Evolutionary conservation across 2,797 vertebrate genomes (phyloP).

Genomic region (Oryzias dopingdopingensis): DNA sequence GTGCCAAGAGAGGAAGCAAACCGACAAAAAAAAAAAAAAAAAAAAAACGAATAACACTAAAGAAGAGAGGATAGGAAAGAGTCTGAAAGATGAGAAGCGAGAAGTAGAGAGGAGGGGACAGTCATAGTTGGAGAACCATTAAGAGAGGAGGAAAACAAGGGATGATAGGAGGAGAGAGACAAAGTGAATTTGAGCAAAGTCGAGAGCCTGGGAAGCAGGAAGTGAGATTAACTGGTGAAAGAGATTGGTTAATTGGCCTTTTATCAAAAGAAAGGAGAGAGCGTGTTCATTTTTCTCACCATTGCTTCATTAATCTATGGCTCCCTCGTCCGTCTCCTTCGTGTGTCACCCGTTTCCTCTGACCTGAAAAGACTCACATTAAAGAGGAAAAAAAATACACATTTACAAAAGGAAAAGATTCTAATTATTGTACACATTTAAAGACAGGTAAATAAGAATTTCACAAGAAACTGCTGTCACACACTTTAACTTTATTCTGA

Average conservation of each 20-base stretch:
- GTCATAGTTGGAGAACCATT: slow-evolving; percentile 37
- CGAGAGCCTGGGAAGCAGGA: slow-evolving; percentile 24
- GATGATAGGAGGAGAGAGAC: slow-evolving; percentile 7
- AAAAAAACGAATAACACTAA: slow-evolving; percentile 1
- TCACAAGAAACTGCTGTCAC: too few relatives aligned
- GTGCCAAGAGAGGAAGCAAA: slow-evolving; percentile 21
- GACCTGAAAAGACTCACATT: background rate
- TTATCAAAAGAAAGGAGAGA: slow-evolving; percentile 54
- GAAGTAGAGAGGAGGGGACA: slow-evolving; percentile 28
- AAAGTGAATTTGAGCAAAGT: slow-evolving; percentile 23
- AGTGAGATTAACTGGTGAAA: slow-evolving; percentile 50
- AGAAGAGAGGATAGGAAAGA: slow-evolving; percentile 24
- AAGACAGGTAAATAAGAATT: too few relatives aligned
- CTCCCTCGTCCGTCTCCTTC: background rate
- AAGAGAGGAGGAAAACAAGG: slow-evolving; percentile 34
- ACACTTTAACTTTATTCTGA: too few relatives aligned
- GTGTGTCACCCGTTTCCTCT: slow-evolving; percentile 3
- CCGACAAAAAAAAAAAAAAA: slow-evolving; percentile 1
- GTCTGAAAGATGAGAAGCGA: slow-evolving; percentile 27
- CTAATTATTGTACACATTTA: too few relatives aligned
- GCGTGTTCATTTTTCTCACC: slow-evolving; percentile 42
- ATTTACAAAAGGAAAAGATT: too few relatives aligned
- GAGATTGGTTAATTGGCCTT: slow-evolving; percentile 59
- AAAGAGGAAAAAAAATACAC: background rate
- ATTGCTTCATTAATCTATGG: slow-evolving; percentile 36